These are phyloP conservation scores for Crioceris asparagi DNA, from an alignment of 2,888 invertebrate genomes.

Conservation along the genomic window DNA sequence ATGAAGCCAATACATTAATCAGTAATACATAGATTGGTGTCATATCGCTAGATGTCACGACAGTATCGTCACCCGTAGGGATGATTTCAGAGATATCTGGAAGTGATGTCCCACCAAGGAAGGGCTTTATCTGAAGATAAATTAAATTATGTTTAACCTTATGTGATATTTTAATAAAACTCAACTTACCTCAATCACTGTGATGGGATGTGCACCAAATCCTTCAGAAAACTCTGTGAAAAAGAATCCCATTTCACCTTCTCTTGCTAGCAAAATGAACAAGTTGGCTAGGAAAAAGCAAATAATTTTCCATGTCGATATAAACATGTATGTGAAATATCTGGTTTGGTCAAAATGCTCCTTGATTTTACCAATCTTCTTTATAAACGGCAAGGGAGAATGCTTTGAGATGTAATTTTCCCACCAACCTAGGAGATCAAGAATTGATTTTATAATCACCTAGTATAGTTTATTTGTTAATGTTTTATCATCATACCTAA, in stretches of 20 bases:
- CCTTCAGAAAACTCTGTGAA: conserved; percentile 65
- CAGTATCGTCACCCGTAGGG: conserved; percentile 63
- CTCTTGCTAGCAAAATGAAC: conserved; percentile 61
- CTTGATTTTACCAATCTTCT: conserved; percentile 65
- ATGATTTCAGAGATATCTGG: conserved; percentile 70
- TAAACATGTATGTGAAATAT: conserved; percentile 82
- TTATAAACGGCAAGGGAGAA: conserved; percentile 70
- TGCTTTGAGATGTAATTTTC: conserved; percentile 89
- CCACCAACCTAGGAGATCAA: conserved; percentile 69
- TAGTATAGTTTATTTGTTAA: background rate
- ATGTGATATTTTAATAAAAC: background rate
- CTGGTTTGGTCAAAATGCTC: conserved; percentile 68
- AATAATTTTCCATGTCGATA: conserved; percentile 85
- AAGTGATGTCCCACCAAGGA: conserved; percentile 47
- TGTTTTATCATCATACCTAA: conserved; percentile 1
- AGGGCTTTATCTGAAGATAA: conserved; percentile 45
- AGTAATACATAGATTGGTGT: conserved; percentile 67
- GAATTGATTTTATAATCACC: background rate
- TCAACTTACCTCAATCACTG: conserved; percentile 54
- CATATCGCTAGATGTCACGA: conserved; percentile 58
- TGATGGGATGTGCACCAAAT: conserved; percentile 69
- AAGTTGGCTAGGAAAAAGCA: conserved; percentile 68
- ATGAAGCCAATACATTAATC: conserved; percentile 73
- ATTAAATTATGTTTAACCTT: too few relatives aligned
- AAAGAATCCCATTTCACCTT: conserved; percentile 65